Percentiles rank a stretch among this genome's conserved stretches.
Evolutionary conservation across 2,113 vertebrate genomes (phyloP).

Genomic region (Solea solea): DNA sequence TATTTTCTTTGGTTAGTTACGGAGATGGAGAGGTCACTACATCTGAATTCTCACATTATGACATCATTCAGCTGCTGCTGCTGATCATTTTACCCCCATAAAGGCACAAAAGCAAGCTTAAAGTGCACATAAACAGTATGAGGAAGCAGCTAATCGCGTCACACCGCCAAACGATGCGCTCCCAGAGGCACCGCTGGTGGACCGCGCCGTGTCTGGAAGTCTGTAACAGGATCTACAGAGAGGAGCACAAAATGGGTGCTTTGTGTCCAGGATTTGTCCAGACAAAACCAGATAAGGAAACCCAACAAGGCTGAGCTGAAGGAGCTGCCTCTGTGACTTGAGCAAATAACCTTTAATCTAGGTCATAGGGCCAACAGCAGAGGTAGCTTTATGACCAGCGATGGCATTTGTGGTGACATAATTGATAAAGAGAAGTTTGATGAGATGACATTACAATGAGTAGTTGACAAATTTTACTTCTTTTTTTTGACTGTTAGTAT

Average conservation of each 20-base stretch:
- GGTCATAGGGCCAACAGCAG: slow-evolving; percentile 37
- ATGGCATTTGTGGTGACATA: slow-evolving; percentile 24
- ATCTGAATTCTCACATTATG: slow-evolving; percentile 64
- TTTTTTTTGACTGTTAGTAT: too few species aligned
- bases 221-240: slow-evolving; percentile 81
- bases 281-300: slow-evolving; percentile 75
- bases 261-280: slow-evolving; percentile 79
- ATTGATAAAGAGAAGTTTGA: slow-evolving; percentile 34
- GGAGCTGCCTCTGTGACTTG: slow-evolving; percentile 57
- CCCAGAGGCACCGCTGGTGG: slow-evolving; percentile 64
- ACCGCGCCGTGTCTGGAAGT: slow-evolving; percentile 69
- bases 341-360: slow-evolving; percentile 71
- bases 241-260: slow-evolving; percentile 78
- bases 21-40: slow-evolving; percentile 2
- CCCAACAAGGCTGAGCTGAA: slow-evolving; percentile 68
- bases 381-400: slow-evolving; percentile 5
- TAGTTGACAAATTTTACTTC: too few species aligned
- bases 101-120: slow-evolving; percentile 58
- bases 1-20: slow-evolving; percentile 38
- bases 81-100: slow-evolving; percentile 58
- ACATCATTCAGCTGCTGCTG: slow-evolving; percentile 63
- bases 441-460: background rate
- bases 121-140: slow-evolving; percentile 51
- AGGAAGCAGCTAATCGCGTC: slow-evolving; percentile 65
- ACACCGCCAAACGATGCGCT: slow-evolving; percentile 36